Base-by-base conservation (phyloP, 2,888 invertebrate species). In the Brachyptera risi region DNA sequence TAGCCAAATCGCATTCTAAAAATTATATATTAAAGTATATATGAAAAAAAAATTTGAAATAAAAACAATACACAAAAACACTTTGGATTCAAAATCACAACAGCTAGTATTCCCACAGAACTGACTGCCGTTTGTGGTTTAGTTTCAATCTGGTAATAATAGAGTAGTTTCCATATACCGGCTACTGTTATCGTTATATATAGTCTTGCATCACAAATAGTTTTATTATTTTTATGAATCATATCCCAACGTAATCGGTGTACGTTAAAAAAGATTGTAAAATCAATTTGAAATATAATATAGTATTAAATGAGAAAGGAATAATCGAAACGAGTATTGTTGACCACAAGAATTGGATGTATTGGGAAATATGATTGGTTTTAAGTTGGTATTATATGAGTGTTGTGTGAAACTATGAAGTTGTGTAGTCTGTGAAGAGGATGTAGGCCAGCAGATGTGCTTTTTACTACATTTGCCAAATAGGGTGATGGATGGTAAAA, bases 281-380 rank as follows among this genome's bases (percentile, higher is more conserved):
- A 51, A 51, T 51, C 50, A 51, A 51, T 51, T 51, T 51, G 27
- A 51, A 51, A 51, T 51, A 51, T 31, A 31, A n/a, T n/a, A n/a
- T n/a, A n/a, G n/a, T 26, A 51, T 27, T 27, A 26, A 31, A 27
- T 31, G n/a, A 51, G 24, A n/a, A 31, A 3, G 15, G 17, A 24
- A 49, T 23, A 49, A 49, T 23, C 13, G 27, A 27, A 51, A 51
- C 50, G n/a, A 27, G 50, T 17, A n/a, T 26, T 51, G 50, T 26
- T 17, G 31, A 27, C 26, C 27, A 31, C 27, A 51, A 31, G n/a
- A n/a, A n/a, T n/a, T n/a, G n/a, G n/a, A 38, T n/a, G n/a, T n/a
- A n/a, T 9, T 35, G 35, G 5, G 35, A 11, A 11, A 35, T 11
- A 9, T 5, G 35, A 11, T 9, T 35, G 5, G 35, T 38, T n/a